phyloP scores from a whole-genome alignment of 2,888 invertebrate genomes.

The Exocentrus adspersus region DNA sequence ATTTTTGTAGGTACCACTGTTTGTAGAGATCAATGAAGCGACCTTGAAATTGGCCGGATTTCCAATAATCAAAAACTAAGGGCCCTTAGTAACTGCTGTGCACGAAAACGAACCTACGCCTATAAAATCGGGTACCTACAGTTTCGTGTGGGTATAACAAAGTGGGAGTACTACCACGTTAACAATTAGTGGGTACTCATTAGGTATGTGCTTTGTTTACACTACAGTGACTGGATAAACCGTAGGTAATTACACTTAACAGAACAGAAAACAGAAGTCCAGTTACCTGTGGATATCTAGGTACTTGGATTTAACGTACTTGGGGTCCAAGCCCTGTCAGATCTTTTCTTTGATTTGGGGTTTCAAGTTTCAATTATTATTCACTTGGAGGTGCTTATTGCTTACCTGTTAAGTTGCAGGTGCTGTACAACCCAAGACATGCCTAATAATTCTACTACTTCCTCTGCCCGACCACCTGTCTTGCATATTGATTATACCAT shows the following conservation, averaged over 20 bases:
- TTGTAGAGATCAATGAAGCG: constrained; percentile 23
- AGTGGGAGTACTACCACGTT: constrained; percentile 4
- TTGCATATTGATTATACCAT: too few species aligned
- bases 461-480: too few species aligned
- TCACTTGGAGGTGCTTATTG: background rate
- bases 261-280: background rate
- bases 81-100: constrained; percentile 24
- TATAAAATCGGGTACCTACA: constrained; percentile 37
- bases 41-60: constrained; percentile 20
- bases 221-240: too few species aligned
- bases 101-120: constrained; percentile 37
- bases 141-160: constrained; percentile 25
- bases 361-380: background rate
- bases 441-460: too few species aligned
- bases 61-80: background rate
- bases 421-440: too few species aligned
- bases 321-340: too few species aligned
- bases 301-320: too few species aligned
- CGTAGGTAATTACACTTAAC: too few species aligned
- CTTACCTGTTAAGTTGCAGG: too few species aligned
- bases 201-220: background rate
- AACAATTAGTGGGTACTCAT: too few species aligned
- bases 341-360: too few species aligned
- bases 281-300: too few species aligned
- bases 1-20: constrained; percentile 10